Conservation (phyloP, 2,113 vertebrate species). For the Tringa solitaria region DNA sequence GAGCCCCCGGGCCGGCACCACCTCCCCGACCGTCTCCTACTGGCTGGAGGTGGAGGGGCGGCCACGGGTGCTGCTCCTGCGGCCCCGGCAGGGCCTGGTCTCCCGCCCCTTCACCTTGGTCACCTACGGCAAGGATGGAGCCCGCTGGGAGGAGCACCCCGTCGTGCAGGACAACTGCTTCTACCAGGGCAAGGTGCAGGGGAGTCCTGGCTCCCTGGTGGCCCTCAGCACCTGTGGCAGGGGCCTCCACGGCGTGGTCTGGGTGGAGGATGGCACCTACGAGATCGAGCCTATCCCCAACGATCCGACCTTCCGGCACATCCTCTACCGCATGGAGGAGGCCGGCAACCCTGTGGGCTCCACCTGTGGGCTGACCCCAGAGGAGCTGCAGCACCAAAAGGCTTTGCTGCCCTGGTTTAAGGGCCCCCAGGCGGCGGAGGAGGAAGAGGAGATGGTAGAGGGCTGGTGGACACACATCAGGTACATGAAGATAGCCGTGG, state of each 20-base stretch:
- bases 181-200: slow-evolving; percentile 49
- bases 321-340: slow-evolving; percentile 46
- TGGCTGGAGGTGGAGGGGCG: slow-evolving; percentile 48
- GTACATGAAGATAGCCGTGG: not conserved
- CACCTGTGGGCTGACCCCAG: not conserved
- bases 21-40: not conserved
- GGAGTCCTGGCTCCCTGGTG: slow-evolving; percentile 14
- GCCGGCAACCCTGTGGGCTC: rapidly evolving
- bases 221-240: slow-evolving; percentile 23
- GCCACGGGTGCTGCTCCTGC: slow-evolving; percentile 18
- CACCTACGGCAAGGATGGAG: slow-evolving; percentile 23
- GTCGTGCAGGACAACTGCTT: slow-evolving; percentile 51
- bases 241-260: slow-evolving; percentile 22
- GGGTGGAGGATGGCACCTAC: not conserved
- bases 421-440: not conserved
- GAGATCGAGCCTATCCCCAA: slow-evolving; percentile 32
- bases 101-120: slow-evolving; percentile 37
- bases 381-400: not conserved
- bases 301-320: slow-evolving; percentile 25
- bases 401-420: not conserved
- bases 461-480: not conserved
- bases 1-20: not conserved
- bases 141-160: slow-evolving; percentile 11
- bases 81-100: slow-evolving; percentile 1
- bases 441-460: not conserved